These are phyloP conservation scores for Campaea margaritaria DNA, from an alignment of 2,888 invertebrate genomes.

Conservation along the genomic window DNA sequence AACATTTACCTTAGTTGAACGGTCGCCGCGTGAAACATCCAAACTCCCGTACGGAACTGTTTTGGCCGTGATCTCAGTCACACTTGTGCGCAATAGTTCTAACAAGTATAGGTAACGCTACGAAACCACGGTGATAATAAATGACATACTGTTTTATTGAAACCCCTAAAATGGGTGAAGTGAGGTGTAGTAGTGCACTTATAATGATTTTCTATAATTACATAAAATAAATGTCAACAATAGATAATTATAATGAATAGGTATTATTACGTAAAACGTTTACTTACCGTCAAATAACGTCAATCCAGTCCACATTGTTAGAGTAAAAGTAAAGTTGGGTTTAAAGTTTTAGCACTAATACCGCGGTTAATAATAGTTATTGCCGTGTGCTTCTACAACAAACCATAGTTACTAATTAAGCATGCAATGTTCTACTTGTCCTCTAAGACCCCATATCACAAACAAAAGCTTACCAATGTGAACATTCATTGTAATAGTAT, in stretches of 20 bases:
- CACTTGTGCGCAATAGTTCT: slow-evolving; percentile 53
- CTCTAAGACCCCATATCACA: slow-evolving; percentile 68
- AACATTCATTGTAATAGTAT: slow-evolving; percentile 48
- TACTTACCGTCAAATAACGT: slow-evolving; percentile 70
- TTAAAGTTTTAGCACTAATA: slow-evolving; percentile 60
- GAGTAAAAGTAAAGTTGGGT: slow-evolving; percentile 40
- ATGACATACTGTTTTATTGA: slow-evolving; percentile 44
- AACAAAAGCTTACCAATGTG: slow-evolving; percentile 63
- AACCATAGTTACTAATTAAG: slow-evolving; percentile 49
- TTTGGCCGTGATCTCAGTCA: slow-evolving; percentile 33
- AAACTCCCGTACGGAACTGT: slow-evolving; percentile 63
- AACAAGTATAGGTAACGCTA: slow-evolving; percentile 41
- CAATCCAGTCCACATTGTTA: slow-evolving; percentile 64
- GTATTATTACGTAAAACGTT: slow-evolving; percentile 45
- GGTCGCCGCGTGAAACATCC: slow-evolving; percentile 49
- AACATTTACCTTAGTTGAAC: slow-evolving; percentile 68
- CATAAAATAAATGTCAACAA: slow-evolving; percentile 52
- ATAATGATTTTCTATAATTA: slow-evolving; percentile 53
- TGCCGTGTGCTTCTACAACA: slow-evolving; percentile 48
- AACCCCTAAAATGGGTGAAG: slow-evolving; percentile 56
- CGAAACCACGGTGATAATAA: slow-evolving; percentile 51
- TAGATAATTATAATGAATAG: slow-evolving; percentile 32
- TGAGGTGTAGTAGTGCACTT: slow-evolving; percentile 67
- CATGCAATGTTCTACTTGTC: slow-evolving; percentile 69
- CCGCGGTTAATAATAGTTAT: slow-evolving; percentile 50